Base-by-base conservation (phyloP, 2,797 vertebrate species). In the Knipowitschia caucasica region DNA sequence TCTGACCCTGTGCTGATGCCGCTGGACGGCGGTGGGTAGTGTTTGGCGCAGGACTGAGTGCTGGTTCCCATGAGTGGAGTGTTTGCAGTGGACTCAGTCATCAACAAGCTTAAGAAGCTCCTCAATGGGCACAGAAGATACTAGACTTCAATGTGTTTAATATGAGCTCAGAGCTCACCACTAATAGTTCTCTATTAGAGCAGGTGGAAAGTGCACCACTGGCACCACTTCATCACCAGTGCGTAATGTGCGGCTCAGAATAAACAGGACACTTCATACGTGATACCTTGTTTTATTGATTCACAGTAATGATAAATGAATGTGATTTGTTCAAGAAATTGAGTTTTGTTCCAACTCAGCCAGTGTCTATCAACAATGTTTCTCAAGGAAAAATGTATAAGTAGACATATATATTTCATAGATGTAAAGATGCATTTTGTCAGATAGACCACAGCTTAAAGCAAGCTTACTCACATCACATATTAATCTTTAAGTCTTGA, bases 281-380 rank as follows among this genome's bases (percentile, higher is more conserved):
- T 81, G 82, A 81, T 77, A 68, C n/a, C n/a, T 69, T 70, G 71
- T 80, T 88, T 90, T 87, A 89, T 88, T 88, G 83, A 88, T 89
- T 90, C 88, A 90, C 87, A 90, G 87, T 89, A 77, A 83, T 88
- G 84, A 85, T 83, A 68, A 79, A 84, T 83, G 82, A 79, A 78
- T 73, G 45, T 67, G 67, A 79, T 76, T 71, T 67, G 53, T 51
- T 67, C 65, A 67, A 47, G 18, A 59, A 64, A 47, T 65, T 47
- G 71, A 66, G 67, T 57, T 62, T 56, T 54, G 60, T 43, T 68
- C 53, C 68, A 58, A 74, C 59, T 73, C 59, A 73, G 77, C 75
- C 76, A 79, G 78, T 77, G 78, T 80, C 53, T 71, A 57, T 72
- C 75, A 66, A 67, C 61, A 73, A 62, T 52, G 54, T 61, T 53